Base-by-base conservation (phyloP, 2,797 vertebrate genomes). In the Tokudaia tokunoshimensis region DNA sequence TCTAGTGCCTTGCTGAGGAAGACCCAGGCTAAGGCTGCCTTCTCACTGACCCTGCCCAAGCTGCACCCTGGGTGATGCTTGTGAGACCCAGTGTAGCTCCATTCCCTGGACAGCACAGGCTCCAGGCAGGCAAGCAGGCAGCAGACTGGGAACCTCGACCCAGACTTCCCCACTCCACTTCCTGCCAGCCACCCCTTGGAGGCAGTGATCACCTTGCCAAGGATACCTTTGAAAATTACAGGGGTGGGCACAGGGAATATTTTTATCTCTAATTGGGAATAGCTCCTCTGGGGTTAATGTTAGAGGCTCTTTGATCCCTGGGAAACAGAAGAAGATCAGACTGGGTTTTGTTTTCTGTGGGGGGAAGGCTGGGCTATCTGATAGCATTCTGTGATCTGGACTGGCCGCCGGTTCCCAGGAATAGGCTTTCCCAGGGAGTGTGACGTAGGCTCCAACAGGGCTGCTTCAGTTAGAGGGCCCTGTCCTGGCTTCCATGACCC, bases 251-350 rank as follows among this genome's bases (percentile, higher is more conserved):
- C 1, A 24, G 31, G 63, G 63, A 34, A 83, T 52, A n/a, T 26
- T 47, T 95, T 93, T 81, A 65, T 85, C 83, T 82, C 70, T 20
- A 44, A 3, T 31, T 59, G 78, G 76, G 76, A 61, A 37, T 17
- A 74, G 80, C 81, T 70, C 29, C 41, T 20, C 26, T 63, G 72
- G 52, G 47, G 82, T 88, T 92, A 84, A 50, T 76, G 41, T 67
- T 34, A 44, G 86, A 76, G 72, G 41, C 10, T 67, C 26, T 67
- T 50, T 47, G 57, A 34, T 91, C 47, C 82, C 82, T 91, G 89
- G 92, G 78, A 91, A 93, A 80, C 31, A 63, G 61, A 93, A 70
- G 59, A 61, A 91, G 59, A 88, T 76, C 59, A n/a, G n/a, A 52
- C 75, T 57, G 29, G 0, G 2, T 70, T 90, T 94, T 80, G 47